Conservation (phyloP, 2,888 invertebrate genomes). For the Xanthia togata region DNA sequence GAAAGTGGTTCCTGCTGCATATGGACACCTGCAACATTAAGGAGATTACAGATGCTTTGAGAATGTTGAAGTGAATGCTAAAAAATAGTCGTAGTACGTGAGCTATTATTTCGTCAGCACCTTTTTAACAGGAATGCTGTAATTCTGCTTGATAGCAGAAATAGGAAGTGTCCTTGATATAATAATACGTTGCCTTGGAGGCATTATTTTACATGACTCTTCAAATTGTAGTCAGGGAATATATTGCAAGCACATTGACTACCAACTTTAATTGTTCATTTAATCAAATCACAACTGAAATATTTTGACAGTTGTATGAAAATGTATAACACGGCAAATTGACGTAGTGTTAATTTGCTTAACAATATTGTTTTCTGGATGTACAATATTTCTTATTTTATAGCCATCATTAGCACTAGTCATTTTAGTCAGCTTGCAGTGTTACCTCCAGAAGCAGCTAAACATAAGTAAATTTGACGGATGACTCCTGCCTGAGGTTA, state of each 20-base stretch:
- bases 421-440: background rate
- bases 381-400: background rate
- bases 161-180: background rate
- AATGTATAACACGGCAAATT: background rate
- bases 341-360: background rate
- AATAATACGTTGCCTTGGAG: background rate
- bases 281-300: background rate
- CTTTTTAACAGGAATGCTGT: conserved; percentile 10
- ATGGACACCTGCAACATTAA: background rate
- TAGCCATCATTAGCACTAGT: background rate
- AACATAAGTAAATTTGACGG: background rate
- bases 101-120: background rate
- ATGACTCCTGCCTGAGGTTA: too few species aligned
- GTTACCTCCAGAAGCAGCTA: too few species aligned
- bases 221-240: too few species aligned
- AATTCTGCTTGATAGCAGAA: background rate
- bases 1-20: background rate
- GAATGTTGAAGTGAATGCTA: background rate
- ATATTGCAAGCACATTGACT: background rate
- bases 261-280: background rate
- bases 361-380: background rate
- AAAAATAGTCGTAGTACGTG: background rate
- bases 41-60: background rate
- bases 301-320: background rate
- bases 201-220: background rate